Evolutionary conservation across 2,888 invertebrate species (phyloP).

Genomic region (Tenthredo notha): DNA sequence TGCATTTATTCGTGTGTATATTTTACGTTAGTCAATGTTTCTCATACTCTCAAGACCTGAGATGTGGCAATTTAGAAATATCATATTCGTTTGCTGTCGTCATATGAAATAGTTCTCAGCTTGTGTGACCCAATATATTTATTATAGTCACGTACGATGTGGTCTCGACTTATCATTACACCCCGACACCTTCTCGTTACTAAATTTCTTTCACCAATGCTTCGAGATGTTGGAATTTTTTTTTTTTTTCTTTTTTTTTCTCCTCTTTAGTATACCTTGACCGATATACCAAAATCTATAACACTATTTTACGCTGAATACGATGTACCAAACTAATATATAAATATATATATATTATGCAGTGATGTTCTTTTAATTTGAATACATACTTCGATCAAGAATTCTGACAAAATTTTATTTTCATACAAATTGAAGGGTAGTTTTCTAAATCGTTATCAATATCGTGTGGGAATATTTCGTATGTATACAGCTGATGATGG

Average conservation of each 20-base stretch:
- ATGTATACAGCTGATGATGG: not conserved
- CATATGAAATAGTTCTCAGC: not conserved
- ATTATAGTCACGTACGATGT: slow-evolving; percentile 36
- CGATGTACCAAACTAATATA: not conserved
- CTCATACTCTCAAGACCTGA: not conserved
- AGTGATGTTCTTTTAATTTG: not conserved
- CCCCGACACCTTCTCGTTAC: not conserved
- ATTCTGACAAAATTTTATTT: not conserved
- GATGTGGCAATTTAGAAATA: not conserved
- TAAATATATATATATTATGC: not conserved
- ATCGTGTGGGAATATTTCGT: not conserved
- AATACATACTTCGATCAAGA: not conserved
- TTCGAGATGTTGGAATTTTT: not conserved
- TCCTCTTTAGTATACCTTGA: not conserved
- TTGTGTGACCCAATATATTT: not conserved
- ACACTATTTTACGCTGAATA: not conserved
- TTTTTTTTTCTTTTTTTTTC: not conserved
- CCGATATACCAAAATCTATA: not conserved
- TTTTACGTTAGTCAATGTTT: not conserved
- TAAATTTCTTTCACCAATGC: not conserved
- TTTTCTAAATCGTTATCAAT: not conserved
- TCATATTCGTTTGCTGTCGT: not conserved
- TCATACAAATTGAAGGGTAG: not conserved
- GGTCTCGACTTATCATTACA: slow-evolving; percentile 33
- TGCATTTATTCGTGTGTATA: not conserved